Percentiles rank a stretch among this genome's conserved stretches.
phyloP scores from a whole-genome alignment of 1,140 invertebrate species.

The Mya arenaria region DNA sequence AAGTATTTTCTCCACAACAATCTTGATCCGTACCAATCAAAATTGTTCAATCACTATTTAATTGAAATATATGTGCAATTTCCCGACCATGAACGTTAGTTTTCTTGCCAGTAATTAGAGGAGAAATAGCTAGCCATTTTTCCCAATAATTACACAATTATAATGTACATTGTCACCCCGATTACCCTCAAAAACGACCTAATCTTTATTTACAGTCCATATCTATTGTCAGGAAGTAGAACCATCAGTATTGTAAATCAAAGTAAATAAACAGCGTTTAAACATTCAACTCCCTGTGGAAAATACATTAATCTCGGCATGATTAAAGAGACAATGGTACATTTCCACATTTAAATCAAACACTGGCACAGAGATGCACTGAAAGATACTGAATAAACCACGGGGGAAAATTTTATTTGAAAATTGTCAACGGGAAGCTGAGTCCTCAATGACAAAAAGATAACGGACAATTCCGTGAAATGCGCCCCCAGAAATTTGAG shows the following conservation, averaged over 20 bases:
- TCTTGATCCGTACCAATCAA: too few species aligned
- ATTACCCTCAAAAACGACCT: conserved; percentile 2
- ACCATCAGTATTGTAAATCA: conserved; percentile 37
- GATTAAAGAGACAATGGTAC: conserved; percentile 31
- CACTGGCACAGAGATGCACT: neutral
- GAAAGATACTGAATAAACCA: neutral
- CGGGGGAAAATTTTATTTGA: neutral
- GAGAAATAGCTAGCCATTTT: too few species aligned
- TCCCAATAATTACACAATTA: neutral
- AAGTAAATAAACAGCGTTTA: conserved; percentile 46
- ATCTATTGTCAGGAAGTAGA: conserved; percentile 17
- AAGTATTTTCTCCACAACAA: too few species aligned
- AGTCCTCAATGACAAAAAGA: neutral
- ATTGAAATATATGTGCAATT: too few species aligned
- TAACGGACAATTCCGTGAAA: neutral
- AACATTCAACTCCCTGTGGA: conserved; percentile 2
- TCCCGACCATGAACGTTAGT: too few species aligned
- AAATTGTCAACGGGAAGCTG: neutral
- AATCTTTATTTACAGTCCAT: conserved; percentile 39
- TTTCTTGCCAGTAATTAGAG: too few species aligned
- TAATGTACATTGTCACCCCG: neutral
- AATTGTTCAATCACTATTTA: too few species aligned
- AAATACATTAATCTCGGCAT: conserved; percentile 17
- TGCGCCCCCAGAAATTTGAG: neutral
- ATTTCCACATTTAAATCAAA: neutral